Conservation (phyloP, 2,113 vertebrate genomes). For the Plecturocebus donacophilus region DNA sequence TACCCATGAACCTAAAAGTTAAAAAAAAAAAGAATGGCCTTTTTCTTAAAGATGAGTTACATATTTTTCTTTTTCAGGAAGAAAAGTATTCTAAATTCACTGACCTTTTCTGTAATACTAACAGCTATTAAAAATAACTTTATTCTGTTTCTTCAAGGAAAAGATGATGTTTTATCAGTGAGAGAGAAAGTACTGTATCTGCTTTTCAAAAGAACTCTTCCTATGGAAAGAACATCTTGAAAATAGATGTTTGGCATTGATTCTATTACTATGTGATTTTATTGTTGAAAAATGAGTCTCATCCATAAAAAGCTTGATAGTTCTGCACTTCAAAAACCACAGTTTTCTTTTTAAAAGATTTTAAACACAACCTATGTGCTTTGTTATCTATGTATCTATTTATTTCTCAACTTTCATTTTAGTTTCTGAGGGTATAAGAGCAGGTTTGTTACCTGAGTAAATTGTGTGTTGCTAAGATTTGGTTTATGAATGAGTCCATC, state of each 20-base stretch:
- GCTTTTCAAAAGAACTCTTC: constrained; percentile 18
- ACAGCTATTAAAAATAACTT: background rate
- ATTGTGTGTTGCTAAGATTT: too few species aligned
- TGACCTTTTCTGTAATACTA: background rate
- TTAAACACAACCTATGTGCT: too few species aligned
- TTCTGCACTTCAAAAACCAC: background rate
- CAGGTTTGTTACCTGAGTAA: too few species aligned
- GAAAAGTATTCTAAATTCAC: background rate
- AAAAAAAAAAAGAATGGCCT: too few species aligned
- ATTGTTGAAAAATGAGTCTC: background rate
- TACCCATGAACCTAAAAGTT: too few species aligned
- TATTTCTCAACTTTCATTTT: too few species aligned
- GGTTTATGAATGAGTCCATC: too few species aligned
- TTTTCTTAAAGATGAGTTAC: background rate
- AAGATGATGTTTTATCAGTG: constrained; percentile 22
- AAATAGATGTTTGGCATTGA: constrained; percentile 5
- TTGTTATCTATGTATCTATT: too few species aligned
- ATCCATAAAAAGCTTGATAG: background rate
- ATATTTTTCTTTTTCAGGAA: background rate
- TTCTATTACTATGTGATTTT: constrained; percentile 12
- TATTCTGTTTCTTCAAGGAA: constrained; percentile 27
- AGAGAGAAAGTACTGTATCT: background rate
- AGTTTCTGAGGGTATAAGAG: too few species aligned
- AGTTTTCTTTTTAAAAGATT: too few species aligned
- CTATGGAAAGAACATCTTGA: constrained; percentile 24